These are phyloP conservation scores for Tiliacea citrago DNA, from an alignment of 2,888 invertebrate genomes.

Conservation along the genomic window DNA sequence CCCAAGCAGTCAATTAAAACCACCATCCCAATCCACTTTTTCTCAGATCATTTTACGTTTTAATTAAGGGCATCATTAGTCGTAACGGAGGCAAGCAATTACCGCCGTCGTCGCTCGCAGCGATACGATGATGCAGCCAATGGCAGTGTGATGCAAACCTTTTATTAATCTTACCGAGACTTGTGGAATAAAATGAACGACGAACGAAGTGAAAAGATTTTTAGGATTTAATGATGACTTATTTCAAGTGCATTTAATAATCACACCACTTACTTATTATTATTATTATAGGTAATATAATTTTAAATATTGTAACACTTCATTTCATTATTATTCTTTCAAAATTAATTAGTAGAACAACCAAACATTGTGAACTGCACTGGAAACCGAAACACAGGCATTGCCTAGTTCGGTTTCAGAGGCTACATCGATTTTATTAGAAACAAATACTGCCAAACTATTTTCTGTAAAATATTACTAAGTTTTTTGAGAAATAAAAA, in stretches of 20 bases:
- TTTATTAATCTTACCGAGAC: conserved; percentile 12
- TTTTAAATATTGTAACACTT: too few species aligned
- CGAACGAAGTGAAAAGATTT: background rate
- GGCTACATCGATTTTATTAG: too few species aligned
- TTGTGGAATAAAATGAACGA: background rate
- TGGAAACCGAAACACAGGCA: too few species aligned
- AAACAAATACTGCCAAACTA: too few species aligned
- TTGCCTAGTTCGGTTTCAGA: too few species aligned
- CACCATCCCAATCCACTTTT: conserved; percentile 58
- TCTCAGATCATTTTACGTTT: conserved; percentile 69
- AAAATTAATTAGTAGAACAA: too few species aligned
- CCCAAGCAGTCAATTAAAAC: conserved; percentile 41
- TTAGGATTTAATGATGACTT: conserved; percentile 3
- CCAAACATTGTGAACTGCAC: too few species aligned
- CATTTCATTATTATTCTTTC: too few species aligned
- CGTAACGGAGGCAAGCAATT: conserved; percentile 69
- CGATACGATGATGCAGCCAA: conserved; percentile 35
- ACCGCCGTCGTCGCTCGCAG: conserved; percentile 58
- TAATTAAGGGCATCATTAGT: conserved; percentile 73
- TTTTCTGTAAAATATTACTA: too few species aligned
- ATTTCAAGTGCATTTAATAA: background rate
- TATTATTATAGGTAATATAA: too few species aligned
- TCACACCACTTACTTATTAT: too few species aligned
- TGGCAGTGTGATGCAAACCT: background rate
- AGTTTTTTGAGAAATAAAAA: too few species aligned